These are phyloP conservation scores for Muscidifurax raptorellus DNA, from an alignment of 1,140 invertebrate species.

Conservation along the genomic window DNA sequence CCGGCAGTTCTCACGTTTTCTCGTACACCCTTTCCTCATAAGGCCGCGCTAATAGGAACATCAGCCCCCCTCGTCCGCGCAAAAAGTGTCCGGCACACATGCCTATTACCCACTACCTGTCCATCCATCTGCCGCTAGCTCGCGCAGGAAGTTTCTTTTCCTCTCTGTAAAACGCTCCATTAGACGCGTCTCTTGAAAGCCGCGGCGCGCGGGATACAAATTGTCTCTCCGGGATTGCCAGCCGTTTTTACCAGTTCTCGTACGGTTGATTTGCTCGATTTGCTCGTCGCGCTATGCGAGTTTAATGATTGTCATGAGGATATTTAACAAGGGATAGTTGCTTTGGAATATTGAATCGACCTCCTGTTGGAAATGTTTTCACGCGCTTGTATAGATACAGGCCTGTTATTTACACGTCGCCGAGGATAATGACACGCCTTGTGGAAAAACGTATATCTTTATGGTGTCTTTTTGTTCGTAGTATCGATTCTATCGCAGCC, in stretches of 20 bases:
- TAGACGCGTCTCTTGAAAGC: background rate
- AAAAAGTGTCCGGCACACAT: background rate
- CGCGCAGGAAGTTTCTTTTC: background rate
- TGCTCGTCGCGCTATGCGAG: background rate
- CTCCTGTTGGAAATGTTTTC: too few species aligned
- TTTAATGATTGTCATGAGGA: background rate
- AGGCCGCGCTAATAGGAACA: background rate
- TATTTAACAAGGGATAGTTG: background rate
- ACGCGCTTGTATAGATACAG: too few species aligned
- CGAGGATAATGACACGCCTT: background rate
- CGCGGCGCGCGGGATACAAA: background rate
- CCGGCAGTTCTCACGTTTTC: background rate
- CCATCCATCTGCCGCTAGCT: background rate
- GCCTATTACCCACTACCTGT: background rate
- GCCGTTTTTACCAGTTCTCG: background rate
- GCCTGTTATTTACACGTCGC: too few species aligned
- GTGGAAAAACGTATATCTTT: background rate
- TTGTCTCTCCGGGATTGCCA: background rate
- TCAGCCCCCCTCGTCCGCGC: background rate
- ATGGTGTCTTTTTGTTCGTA: too few species aligned
- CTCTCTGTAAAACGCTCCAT: conserved; percentile 16
- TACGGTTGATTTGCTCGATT: background rate
- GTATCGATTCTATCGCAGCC: background rate
- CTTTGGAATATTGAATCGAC: background rate
- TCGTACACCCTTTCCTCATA: background rate